These are phyloP conservation scores for Amphiprion clarkii DNA, from an alignment of 2,797 vertebrate genomes.

Conservation along the genomic window DNA sequence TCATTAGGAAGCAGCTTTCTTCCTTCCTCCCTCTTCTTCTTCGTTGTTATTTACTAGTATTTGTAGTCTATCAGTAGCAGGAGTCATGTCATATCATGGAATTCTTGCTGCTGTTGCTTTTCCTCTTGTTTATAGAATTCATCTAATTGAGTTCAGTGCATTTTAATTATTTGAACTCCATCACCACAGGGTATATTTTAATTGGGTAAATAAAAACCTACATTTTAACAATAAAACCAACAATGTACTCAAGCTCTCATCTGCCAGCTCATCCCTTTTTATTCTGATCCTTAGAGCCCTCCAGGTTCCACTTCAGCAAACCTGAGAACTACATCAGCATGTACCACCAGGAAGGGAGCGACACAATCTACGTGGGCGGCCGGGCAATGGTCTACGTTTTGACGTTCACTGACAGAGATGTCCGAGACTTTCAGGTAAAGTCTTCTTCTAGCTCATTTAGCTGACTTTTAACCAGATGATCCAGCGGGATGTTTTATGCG, in stretches of 20 bases:
- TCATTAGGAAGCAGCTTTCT: neutral
- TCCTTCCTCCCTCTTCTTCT: neutral
- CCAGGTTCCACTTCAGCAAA: conserved; percentile 84
- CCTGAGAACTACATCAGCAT: conserved; percentile 85
- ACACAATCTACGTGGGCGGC: conserved; percentile 86
- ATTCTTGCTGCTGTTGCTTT: neutral
- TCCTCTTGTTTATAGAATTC: neutral
- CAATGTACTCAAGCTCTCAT: neutral
- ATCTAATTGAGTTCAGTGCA: neutral
- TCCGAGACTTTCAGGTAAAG: conserved; percentile 80
- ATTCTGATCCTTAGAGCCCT: conserved; percentile 73
- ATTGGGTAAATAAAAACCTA: conserved; percentile 6
- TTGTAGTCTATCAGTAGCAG: neutral
- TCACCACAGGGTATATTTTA: neutral
- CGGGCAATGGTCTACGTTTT: conserved; percentile 81
- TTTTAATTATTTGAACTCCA: conserved; percentile 11
- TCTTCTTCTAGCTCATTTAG: neutral
- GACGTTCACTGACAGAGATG: conserved; percentile 80
- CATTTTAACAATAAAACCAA: conserved; percentile 12
- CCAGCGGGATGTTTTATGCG: neutral
- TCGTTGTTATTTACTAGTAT: neutral
- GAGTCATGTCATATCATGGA: too few relatives aligned
- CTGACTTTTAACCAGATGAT: neutral
- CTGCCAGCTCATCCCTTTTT: conserved; percentile 26
- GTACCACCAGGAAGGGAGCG: conserved; percentile 84